Base-by-base conservation (phyloP, 2,888 invertebrate species). In the Hofmannophila pseudospretella region DNA sequence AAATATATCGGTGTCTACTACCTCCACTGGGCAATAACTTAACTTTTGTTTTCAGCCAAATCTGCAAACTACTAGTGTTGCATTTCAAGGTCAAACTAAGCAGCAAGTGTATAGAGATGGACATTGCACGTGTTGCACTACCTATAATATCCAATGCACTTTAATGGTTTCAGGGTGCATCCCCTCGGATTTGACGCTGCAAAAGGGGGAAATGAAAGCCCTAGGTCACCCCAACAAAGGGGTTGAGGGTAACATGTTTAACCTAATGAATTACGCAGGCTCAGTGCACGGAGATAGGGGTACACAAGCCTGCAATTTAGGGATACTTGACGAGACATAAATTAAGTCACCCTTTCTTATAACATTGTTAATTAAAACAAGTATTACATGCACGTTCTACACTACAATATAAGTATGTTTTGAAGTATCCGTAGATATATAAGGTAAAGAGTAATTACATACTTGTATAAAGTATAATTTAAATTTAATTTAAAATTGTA, bases 241-340 rank as follows among this genome's bases (percentile, higher is more conserved):
- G 35, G 35, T 9, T 64, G 53, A 53, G 54, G 47, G 51, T 45
- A 49, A 49, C 44, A 14, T 16, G 54, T 55, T 58, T 55, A 51
- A 49, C 67, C 58, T 65, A 66, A 65, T 66, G 64, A 63, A 63
- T 65, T 65, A 57, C 53, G 51, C 47, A 35, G 42, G 54, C 14
- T 30, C 9, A 8, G 3, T 23, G 26, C 31, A 29, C 33, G 29
- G 13, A 13, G 7, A 25, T 25, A 25, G 34, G 27, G 10, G 12
- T 8, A n/a, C 10, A 10, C 7, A 39, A 38, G 41, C 51, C 42
- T 47, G 54, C 58, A 60, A 58, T 64, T 58, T 60, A 58, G 51
- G 52, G 53, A 47, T 45, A 43, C 41, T 46, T 46, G 45, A 47
- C 11, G 43, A 48, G 40, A 46, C 58, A 56, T 60, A 49, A 49